These are phyloP conservation scores for Gadus macrocephalus DNA, from an alignment of 2,113 vertebrate genomes.

Conservation along the genomic window DNA sequence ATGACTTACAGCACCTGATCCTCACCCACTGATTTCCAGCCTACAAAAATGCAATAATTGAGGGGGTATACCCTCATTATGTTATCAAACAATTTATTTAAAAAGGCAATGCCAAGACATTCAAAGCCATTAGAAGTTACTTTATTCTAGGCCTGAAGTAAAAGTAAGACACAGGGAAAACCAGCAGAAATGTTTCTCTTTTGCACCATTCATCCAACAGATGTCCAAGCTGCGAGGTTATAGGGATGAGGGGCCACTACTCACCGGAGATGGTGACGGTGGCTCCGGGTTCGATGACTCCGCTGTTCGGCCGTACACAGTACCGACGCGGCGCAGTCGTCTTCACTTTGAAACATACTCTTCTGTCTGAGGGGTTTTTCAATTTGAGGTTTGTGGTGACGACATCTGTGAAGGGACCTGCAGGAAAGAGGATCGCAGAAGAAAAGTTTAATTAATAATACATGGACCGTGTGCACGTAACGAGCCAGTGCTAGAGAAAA, in stretches of 20 bases:
- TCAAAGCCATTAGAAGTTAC: too few species aligned
- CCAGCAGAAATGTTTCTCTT: too few species aligned
- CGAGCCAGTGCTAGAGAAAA: background rate
- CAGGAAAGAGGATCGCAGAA: background rate
- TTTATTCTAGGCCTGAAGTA: too few species aligned
- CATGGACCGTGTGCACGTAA: background rate
- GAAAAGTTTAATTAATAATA: background rate
- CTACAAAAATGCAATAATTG: too few species aligned
- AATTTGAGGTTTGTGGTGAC: constrained; percentile 96
- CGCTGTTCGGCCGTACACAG: constrained; percentile 98
- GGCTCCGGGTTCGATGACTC: constrained; percentile 86
- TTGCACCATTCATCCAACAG: too few species aligned
- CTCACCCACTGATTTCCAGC: too few species aligned
- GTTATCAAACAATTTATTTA: too few species aligned
- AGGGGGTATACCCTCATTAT: too few species aligned
- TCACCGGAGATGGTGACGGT: constrained; percentile 89
- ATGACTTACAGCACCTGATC: too few species aligned
- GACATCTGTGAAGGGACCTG: constrained; percentile 98
- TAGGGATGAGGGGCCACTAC: background rate
- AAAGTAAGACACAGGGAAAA: too few species aligned
- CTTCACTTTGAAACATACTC: constrained; percentile 99
- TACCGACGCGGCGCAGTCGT: constrained; percentile 97
- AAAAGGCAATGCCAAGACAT: too few species aligned
- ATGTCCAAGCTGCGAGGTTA: background rate
- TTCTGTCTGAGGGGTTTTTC: constrained; percentile 92